Evolutionary conservation across 2,113 vertebrate species (phyloP).

Genomic region (Natator depressus): DNA sequence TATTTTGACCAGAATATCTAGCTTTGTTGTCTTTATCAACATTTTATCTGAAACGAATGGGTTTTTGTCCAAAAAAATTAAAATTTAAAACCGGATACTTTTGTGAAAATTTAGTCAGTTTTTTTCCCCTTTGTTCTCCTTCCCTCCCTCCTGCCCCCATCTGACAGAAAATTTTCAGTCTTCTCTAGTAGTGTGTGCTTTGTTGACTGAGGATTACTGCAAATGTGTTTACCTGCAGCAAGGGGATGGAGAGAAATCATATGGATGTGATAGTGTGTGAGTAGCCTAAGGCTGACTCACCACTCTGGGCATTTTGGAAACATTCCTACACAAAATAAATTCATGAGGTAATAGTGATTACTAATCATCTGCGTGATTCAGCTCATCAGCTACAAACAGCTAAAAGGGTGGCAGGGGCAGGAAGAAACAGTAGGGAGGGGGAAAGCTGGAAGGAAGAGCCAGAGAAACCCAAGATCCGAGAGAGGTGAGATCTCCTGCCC

Average conservation of each 20-base stretch:
- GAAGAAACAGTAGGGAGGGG: neutral
- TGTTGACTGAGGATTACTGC: neutral
- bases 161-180: neutral
- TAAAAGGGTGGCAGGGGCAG: neutral
- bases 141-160: accelerated
- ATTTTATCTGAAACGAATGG: neutral
- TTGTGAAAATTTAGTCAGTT: neutral
- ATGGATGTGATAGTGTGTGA: neutral
- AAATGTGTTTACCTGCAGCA: neutral
- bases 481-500: neutral
- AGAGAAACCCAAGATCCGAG: neutral
- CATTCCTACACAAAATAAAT: neutral
- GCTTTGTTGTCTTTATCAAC: neutral
- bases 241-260: neutral
- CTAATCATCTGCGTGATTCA: neutral
- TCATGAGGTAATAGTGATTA: neutral
- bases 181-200: neutral
- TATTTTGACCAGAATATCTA: neutral
- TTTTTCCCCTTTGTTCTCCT: neutral
- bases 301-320: neutral
- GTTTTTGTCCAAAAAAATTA: neutral
- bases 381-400: neutral
- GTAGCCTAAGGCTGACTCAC: neutral
- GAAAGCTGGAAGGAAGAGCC: neutral
- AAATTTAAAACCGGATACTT: neutral